Base-by-base conservation (phyloP, 2,888 invertebrate genomes). In the Heliconius hortense region DNA sequence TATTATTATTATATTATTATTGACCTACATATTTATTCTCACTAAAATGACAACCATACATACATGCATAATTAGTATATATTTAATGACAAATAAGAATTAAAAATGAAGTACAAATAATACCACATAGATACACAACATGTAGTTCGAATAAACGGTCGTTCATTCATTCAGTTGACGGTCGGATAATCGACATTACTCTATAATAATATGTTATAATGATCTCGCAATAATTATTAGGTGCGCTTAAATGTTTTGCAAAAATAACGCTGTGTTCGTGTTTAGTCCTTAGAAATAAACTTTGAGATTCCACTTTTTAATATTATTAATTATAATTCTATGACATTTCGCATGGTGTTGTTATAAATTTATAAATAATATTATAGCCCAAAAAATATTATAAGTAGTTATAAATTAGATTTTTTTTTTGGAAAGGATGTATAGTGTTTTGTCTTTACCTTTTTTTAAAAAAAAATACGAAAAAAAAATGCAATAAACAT, bases 211-310 rank as follows among this genome's bases (percentile, higher is more conserved):
- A 72, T 35, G 35, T 81, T 77, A 84, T 77, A 84, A 83, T 88
- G 90, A 91, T 91, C 90, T 91, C 89, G 86, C 87, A 86, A 88
- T 88, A 87, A 79, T 74, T 83, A 78, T 75, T 81, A 84, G 85
- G 86, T 87, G 87, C 87, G 85, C 84, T 74, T 74, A 53, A 72
- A 74, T 31, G 53, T 73, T 63, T 59, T 62, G 63, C 48, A 73
- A 79, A 69, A 70, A 56, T 76, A 62, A 74, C 67, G 76, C 74
- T 75, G 35, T 78, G 31, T 76, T 76, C 72, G 75, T 78, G 76
- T 56, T 48, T 69, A 69, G 31, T 24, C 69, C 53, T 69, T 56
- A 69, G 69, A 31, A 1, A 24, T 56, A 56, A 69, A n/a, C n/a
- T 69, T 69, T 69, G 69, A 69, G 69, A 69, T 69, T 69, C 56